Evolutionary conservation across 2,113 vertebrate genomes (phyloP).

Genomic region (Lagenorhynchus albirostris): DNA sequence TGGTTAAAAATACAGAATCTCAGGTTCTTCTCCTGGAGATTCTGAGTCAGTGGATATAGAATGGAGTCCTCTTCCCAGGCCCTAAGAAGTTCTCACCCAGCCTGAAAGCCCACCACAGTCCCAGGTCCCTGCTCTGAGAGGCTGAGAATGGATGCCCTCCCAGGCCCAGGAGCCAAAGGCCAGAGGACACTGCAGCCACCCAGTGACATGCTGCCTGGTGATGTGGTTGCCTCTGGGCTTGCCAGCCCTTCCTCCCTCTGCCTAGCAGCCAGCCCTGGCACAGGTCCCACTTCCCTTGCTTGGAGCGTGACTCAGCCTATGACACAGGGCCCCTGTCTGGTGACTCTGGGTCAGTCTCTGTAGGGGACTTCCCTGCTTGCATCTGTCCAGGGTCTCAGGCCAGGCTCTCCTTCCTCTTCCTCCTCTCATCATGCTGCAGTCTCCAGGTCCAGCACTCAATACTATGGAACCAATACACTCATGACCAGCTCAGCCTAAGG

Average conservation of each 20-base stretch:
- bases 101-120: neutral
- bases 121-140: neutral
- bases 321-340: neutral
- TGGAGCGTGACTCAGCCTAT: neutral
- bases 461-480: neutral
- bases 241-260: neutral
- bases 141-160: rapidly evolving
- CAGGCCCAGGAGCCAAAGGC: neutral
- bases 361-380: neutral
- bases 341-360: too few species aligned
- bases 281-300: neutral
- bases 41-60: neutral
- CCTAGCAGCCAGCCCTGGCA: neutral
- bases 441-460: neutral
- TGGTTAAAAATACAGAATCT: neutral
- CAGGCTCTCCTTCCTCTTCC: neutral
- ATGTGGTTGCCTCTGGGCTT: neutral
- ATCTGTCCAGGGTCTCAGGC: neutral
- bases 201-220: neutral
- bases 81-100: neutral
- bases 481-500: neutral
- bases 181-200: neutral
- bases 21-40: neutral
- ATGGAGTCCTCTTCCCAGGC: neutral
- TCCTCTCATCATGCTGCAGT: neutral